These are phyloP conservation scores for Stegodyphus mimosarum DNA, from an alignment of 1,140 invertebrate genomes.

Conservation along the genomic window DNA sequence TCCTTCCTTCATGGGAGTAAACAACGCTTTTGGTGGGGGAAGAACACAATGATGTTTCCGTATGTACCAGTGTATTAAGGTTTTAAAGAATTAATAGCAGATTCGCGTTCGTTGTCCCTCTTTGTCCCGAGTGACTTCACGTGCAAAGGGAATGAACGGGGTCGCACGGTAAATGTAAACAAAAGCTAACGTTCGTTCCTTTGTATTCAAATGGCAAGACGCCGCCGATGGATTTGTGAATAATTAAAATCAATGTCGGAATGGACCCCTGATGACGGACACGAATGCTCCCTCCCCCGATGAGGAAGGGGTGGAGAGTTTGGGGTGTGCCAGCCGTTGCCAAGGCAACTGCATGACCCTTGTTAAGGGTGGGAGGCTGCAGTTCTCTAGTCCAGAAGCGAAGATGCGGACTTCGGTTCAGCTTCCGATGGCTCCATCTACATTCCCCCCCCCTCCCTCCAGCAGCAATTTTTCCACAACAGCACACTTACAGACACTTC, in stretches of 20 bases:
- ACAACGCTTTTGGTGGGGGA: too few species aligned
- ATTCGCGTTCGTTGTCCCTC: not conserved
- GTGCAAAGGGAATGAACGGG: not conserved
- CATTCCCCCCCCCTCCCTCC: not conserved
- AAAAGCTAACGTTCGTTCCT: conserved; percentile 12
- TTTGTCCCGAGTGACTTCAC: not conserved
- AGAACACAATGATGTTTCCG: too few species aligned
- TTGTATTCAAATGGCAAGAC: conserved; percentile 38
- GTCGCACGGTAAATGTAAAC: not conserved
- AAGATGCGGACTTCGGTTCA: conserved; percentile 22
- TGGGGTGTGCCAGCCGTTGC: conserved; percentile 27
- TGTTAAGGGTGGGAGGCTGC: conserved; percentile 52
- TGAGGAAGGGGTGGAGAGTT: conserved; percentile 1
- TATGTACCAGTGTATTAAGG: too few species aligned
- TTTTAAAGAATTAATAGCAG: conserved; percentile 39
- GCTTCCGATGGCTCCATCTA: conserved; percentile 41
- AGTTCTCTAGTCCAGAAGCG: conserved; percentile 21
- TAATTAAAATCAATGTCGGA: conserved; percentile 61
- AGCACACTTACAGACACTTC: not conserved
- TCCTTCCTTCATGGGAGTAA: too few species aligned
- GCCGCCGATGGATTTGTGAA: conserved; percentile 56
- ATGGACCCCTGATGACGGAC: conserved; percentile 57
- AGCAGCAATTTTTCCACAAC: not conserved
- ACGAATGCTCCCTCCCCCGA: conserved; percentile 24
- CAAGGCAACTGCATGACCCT: conserved; percentile 58